Evolutionary conservation across 1,140 invertebrate genomes (phyloP), one percentile per base, ranked within the genome.

Genomic region (Lordiphosa collinella): DNA sequence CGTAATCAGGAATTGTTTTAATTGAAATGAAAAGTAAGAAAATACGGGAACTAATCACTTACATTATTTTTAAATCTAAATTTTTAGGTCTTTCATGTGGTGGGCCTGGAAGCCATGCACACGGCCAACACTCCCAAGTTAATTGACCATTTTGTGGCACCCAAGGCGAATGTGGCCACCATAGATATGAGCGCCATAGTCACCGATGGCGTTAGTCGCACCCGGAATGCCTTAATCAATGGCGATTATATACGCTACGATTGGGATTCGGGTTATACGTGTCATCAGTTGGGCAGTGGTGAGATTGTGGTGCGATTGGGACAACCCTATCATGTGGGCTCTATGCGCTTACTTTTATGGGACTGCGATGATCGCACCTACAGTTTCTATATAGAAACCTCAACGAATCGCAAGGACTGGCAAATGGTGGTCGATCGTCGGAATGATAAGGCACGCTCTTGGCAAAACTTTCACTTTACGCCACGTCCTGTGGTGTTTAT

Each of bases 191-290:
- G 95, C 90, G 98, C 98, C 5, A 94, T 93, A 84, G 98, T 99
- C 41, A 95, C 97, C 12, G 98, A 99, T 91, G 98, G 98, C 37
- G 98, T 94, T 34, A 94, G 97, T 86, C 92, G 97, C 43, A 95
- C 94, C 43, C 91, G 97, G 46, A 98, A 99, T 91, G 95, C 96
- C n/a, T 91, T 99, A 6, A 92, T 99, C 51, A 99, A 99, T 92
- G 98, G 97, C 2, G 96, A 99, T 82, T 96, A 92, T 22, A 92
- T 94, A 65, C 94, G 96, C 88, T 99, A 99, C 90, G 97, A 99
- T 91, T 99, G 98, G 98, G 98, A 99, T 89, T 96, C 94, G 3
- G 87, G 98, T 41, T 99, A 99, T 89, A 99, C 98, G 2, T 99
- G 98, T 90, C 98, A 99, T 92, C 98, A 99, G 90, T 91, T 99